Evolutionary conservation across 2,888 invertebrate species (phyloP), one percentile per base, ranked within the genome.

Genomic region (Nematopogon swammerdamellus): DNA sequence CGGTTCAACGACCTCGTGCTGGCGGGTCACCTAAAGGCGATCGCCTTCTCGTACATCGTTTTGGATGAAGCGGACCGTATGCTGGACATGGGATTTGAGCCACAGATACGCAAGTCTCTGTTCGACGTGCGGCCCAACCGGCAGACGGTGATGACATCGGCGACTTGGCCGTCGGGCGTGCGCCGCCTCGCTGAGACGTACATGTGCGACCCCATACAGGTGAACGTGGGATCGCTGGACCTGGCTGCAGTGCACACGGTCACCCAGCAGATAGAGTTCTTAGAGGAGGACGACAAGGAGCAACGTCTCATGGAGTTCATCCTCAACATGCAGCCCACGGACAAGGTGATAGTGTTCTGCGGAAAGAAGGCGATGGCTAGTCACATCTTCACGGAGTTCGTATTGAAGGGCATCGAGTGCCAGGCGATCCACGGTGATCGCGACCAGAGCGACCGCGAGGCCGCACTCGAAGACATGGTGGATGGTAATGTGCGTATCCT

Each of bases 131-230:
- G 94, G 49, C 93, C 95, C 6, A 94, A 94, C 63, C 75, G 95
- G 49, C 96, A 97, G 67, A 95, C 95, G n/a, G 86, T 97, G 0
- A 95, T 97, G 95, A 97, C 97, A 0, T 92, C 91, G 63, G 97
- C 97, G 14, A 97, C 97, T 0, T 97, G 97, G 97, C 97, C 97
- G 0, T 74, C 83, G 49, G 92, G 89, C 44, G 96, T 97, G 1
- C 83, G 95, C 16, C 81, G 91, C 17, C 75, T 97, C 44, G 96
- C 95, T 0, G 83, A 88, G 54, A 86, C 87, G 1, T 97, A 96
- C 64, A 92, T 95, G 88, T 87, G 84, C 49, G 86, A 95, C 67
- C 96, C 97, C 0, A 83, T 96, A 48, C 93, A 95, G 71, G 89
- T 96, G 1, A 92, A 88, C 66, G 91, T 97, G 19, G 97, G 97